These are phyloP conservation scores for Argentina silus DNA, from an alignment of 2,797 vertebrate genomes.

Conservation along the genomic window DNA sequence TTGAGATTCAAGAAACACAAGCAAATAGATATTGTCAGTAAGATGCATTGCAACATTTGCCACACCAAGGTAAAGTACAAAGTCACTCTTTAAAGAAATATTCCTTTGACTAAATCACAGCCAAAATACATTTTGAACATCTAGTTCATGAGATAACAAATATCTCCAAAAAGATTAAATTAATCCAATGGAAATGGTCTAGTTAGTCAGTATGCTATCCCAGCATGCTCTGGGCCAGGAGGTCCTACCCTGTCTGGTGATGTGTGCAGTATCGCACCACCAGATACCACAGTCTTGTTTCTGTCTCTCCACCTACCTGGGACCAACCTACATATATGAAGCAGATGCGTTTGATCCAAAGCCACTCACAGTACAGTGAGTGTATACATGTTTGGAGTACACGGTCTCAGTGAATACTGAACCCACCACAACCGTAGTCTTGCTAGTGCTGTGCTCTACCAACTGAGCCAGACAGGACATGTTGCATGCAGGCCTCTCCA, in stretches of 20 bases:
- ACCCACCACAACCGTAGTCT: too few species aligned
- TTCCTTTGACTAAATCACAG: background rate
- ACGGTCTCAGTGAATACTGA: too few species aligned
- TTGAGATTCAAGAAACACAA: background rate
- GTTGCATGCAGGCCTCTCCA: too few species aligned
- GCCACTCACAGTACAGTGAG: too few species aligned
- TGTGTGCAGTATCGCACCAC: constrained; percentile 58
- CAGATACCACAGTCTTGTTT: constrained; percentile 30
- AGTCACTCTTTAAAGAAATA: background rate
- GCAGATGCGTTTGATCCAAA: too few species aligned
- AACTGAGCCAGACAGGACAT: too few species aligned
- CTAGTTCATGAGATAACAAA: background rate
- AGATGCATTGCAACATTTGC: background rate
- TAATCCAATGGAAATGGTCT: background rate
- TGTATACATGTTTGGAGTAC: too few species aligned
- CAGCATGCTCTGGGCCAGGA: constrained; percentile 17
- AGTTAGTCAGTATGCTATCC: constrained; percentile 11
- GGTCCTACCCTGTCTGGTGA: constrained; percentile 38
- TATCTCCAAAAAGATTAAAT: background rate
- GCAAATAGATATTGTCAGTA: background rate
- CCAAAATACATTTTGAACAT: background rate
- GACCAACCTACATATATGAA: too few species aligned
- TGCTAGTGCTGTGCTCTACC: too few species aligned
- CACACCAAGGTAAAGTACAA: background rate
- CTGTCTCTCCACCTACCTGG: background rate